Conservation (phyloP, 2,888 invertebrate genomes). For the Nymphalis c-album region DNA sequence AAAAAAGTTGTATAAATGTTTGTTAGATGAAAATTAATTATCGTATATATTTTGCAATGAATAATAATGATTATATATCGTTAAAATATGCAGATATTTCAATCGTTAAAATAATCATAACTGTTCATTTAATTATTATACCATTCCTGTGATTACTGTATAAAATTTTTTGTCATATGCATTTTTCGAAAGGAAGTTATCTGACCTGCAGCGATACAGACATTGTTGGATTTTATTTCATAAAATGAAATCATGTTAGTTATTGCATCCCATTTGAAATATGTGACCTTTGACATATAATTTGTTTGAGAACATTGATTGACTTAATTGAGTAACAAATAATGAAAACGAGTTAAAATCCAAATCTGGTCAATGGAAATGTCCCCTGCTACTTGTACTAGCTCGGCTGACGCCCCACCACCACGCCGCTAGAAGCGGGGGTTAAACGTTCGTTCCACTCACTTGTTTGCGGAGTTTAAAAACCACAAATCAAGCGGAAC, state of each 20-base stretch:
- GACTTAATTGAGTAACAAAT: not conserved
- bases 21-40: too few relatives aligned
- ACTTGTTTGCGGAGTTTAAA: slow-evolving; percentile 53
- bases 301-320: not conserved
- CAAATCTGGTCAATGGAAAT: not conserved
- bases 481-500: slow-evolving; percentile 60
- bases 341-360: not conserved
- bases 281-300: not conserved
- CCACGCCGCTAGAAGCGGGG: slow-evolving; percentile 7
- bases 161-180: too few relatives aligned
- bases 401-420: not conserved
- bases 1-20: too few relatives aligned
- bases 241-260: not conserved
- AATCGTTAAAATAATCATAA: too few relatives aligned
- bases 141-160: too few relatives aligned
- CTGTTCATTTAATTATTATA: too few relatives aligned
- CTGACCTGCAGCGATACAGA: not conserved
- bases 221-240: not conserved
- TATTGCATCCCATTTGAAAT: not conserved
- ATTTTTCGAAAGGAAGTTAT: too few relatives aligned
- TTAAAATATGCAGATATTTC: too few relatives aligned
- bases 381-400: slow-evolving; percentile 3
- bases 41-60: too few relatives aligned
- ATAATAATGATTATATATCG: too few relatives aligned
- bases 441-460: slow-evolving; percentile 33